Evolutionary conservation across 2,888 invertebrate genomes (phyloP), one percentile per base, ranked within the genome.

Genomic region (Muschampia plurimacula): DNA sequence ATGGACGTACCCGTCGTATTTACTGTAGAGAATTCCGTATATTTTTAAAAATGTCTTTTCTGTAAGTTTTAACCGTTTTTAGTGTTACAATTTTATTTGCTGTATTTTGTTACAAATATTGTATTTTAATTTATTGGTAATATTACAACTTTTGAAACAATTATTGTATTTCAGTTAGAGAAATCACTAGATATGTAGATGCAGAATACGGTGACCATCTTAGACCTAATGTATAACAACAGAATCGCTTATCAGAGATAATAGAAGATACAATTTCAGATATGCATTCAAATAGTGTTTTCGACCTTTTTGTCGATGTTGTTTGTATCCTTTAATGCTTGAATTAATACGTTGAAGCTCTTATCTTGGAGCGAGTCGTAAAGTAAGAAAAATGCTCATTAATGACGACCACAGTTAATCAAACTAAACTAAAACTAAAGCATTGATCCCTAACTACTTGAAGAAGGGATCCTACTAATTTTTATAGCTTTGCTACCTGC

Each of bases 401-500:
- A 8, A 59, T 32, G 32, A 6, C 4, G 28, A 10, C 57, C 15
- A 55, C 12, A 57, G 9, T 44, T 49, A 49, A 49, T 49, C 49
- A 49, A 10, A 41, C 41, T 41, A 41, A 41, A 6, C n/a, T n/a
- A n/a, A n/a, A n/a, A n/a, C n/a, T n/a, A n/a, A n/a, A n/a, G n/a
- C 52, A n/a, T 0, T 7, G 79, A 78, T 55, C 78, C 75, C 78
- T 22, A 60, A 60, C 49, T 52, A 67, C 55, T 75, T 62, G n/a
- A 69, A 65, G 71, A 69, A 67, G 70, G 75, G 79, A 76, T 76
- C 78, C 74, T 76, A 80, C 83, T 82, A 83, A 83, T 82, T 84
- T 83, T 83, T 81, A 83, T 81, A 77, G 79, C 78, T 70, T 63
- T 74, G 83, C 84, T 83, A 84, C 83, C 84, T 84, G 84, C 80